Conservation (phyloP, 2,113 vertebrate species). For the Coptodon rendalli region DNA sequence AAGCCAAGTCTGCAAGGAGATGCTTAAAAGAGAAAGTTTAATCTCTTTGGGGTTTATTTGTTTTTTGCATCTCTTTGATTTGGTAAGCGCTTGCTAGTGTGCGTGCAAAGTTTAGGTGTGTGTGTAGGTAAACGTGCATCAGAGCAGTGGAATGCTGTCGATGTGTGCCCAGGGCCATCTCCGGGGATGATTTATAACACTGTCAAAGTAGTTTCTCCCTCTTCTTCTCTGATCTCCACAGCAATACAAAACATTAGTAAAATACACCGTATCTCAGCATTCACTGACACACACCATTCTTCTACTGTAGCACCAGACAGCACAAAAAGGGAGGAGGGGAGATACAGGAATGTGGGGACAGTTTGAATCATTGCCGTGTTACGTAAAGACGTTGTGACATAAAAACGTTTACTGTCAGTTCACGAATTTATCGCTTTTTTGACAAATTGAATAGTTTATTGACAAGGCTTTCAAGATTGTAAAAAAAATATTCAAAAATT, state of each 20-base stretch:
- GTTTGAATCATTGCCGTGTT: not conserved
- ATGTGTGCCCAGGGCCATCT: constrained; percentile 22
- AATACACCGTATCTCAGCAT: not conserved
- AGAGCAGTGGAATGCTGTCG: constrained; percentile 54
- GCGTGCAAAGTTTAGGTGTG: not conserved
- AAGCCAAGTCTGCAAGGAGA: not conserved
- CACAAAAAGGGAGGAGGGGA: not conserved
- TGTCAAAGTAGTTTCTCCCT: constrained; percentile 25
- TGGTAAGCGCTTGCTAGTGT: not conserved
- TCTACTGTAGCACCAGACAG: not conserved
- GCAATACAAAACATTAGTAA: not conserved
- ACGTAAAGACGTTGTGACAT: not conserved
- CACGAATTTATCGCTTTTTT: not conserved
- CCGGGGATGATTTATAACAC: constrained; percentile 41
- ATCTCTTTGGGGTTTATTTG: not conserved
- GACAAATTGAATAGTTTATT: not conserved
- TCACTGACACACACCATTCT: constrained; percentile 16
- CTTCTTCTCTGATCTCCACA: constrained; percentile 23
- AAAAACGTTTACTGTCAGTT: not conserved
- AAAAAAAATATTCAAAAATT: not conserved
- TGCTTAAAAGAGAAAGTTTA: not conserved
- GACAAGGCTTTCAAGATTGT: accelerated
- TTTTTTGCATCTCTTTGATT: not conserved
- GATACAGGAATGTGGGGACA: not conserved
- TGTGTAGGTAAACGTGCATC: not conserved